A percentile compares a stretch with the other conserved stretches of the same genome.
These are phyloP conservation scores for Sus scrofa DNA, from an alignment of 2,113 vertebrate species.

Conservation along the genomic window T2T-Sscrofa CM000820.6:142303001-142303500, in stretches of 20 bases:
- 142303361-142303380: neutral
- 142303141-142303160: neutral
- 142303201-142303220: neutral
- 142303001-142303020: neutral
- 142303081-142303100: neutral
- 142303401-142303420: too few relatives aligned
- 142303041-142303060: neutral
- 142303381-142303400: neutral
- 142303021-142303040: neutral
- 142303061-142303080: neutral
- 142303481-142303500: too few relatives aligned
- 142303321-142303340: neutral
- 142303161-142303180: neutral
- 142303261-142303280: neutral
- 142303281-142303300: neutral
- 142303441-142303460: too few relatives aligned
- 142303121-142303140: neutral
- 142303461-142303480: too few relatives aligned
- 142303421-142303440: too few relatives aligned
- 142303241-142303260: neutral
- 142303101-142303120: neutral
- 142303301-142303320: neutral
- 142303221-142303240: neutral
- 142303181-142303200: neutral
- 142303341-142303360: neutral